Evolutionary conservation across 2,888 invertebrate species (phyloP).

Genomic region (Drosophila nigricruria): DNA sequence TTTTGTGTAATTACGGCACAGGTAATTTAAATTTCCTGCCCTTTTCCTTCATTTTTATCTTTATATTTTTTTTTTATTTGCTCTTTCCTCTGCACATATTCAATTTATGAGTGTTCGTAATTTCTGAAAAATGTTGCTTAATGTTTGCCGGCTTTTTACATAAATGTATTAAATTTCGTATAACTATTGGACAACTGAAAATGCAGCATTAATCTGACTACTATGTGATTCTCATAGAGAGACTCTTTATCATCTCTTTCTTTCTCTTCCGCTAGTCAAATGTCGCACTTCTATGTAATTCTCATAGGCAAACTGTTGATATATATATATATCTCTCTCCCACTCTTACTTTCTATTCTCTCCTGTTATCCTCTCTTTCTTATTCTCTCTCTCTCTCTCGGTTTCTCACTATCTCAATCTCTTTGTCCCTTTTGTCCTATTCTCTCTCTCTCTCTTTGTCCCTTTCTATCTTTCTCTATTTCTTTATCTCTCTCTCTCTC

Average conservation of each 20-base stretch:
- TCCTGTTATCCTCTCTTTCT: too few relatives aligned
- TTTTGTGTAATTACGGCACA: slow-evolving; percentile 78
- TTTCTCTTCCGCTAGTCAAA: too few relatives aligned
- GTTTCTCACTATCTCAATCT: background rate
- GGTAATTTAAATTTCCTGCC: slow-evolving; percentile 76
- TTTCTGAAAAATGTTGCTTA: slow-evolving; percentile 22
- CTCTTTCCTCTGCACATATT: slow-evolving; percentile 4
- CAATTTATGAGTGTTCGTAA: slow-evolving; percentile 23
- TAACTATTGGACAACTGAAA: too few relatives aligned
- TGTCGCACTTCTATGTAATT: too few relatives aligned
- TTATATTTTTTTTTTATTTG: background rate
- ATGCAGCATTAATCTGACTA: too few relatives aligned
- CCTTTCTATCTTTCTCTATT: background rate
- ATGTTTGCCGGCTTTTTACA: slow-evolving; percentile 16
- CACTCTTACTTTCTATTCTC: too few relatives aligned
- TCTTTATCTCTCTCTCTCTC: background rate
- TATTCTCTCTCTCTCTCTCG: background rate
- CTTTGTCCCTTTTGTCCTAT: background rate
- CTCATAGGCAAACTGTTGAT: too few relatives aligned
- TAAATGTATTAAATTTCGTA: slow-evolving; percentile 11
- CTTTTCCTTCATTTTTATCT: slow-evolving; percentile 17
- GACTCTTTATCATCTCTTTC: background rate
- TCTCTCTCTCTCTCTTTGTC: background rate
- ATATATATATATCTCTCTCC: too few relatives aligned
- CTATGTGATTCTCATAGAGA: background rate